phyloP scores from a whole-genome alignment of 2,113 vertebrate genomes.

The Nannobrachium achirus region DNA sequence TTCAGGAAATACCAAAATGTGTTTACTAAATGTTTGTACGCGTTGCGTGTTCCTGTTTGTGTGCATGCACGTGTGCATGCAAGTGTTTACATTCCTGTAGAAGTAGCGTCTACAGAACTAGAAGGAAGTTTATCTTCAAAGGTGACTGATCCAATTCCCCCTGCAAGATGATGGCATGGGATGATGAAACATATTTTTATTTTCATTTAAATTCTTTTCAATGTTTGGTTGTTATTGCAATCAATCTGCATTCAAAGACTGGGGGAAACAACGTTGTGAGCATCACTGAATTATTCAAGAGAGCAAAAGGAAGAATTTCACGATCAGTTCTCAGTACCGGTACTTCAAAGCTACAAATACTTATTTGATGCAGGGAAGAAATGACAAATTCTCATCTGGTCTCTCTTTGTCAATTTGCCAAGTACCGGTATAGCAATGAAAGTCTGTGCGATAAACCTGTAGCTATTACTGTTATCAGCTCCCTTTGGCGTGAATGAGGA shows the following conservation, averaged over 20 bases:
- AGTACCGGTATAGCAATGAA: neutral
- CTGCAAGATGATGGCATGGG: constrained; percentile 6
- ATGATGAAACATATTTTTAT: constrained; percentile 14
- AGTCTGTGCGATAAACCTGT: too few relatives aligned
- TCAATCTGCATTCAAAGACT: constrained; percentile 18
- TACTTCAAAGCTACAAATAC: constrained; percentile 19
- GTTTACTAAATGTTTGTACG: too few relatives aligned
- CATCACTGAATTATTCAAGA: constrained; percentile 41
- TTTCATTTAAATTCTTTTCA: neutral
- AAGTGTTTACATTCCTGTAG: too few relatives aligned
- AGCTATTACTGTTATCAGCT: too few relatives aligned
- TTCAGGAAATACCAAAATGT: too few relatives aligned
- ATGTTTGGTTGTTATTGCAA: constrained; percentile 20
- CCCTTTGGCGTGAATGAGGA: too few relatives aligned
- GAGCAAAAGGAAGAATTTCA: constrained; percentile 36
- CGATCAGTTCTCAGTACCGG: constrained; percentile 31
- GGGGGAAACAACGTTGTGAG: constrained; percentile 21
- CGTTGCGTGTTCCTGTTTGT: too few relatives aligned
- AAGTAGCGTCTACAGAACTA: neutral
- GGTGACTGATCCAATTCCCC: neutral
- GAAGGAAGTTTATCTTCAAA: constrained; percentile 17
- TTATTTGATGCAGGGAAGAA: neutral
- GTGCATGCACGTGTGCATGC: too few relatives aligned
- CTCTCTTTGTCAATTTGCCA: neutral
- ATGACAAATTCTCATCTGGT: neutral